Base-by-base conservation (phyloP, 2,888 invertebrate genomes). In the Acrocyrtus sp. region DNA sequence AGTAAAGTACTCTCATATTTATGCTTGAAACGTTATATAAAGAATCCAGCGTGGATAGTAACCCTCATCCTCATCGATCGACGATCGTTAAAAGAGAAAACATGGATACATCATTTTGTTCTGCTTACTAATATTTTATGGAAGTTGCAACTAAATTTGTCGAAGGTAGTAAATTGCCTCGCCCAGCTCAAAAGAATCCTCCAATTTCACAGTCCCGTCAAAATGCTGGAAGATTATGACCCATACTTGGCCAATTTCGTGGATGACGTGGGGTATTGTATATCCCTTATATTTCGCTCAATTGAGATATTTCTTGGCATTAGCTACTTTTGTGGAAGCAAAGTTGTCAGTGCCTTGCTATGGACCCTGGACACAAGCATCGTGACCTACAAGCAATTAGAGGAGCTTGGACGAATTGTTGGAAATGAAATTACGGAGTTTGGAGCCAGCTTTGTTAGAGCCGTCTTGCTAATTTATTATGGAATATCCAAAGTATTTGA, bases 291-390 rank as follows among this genome's bases (percentile, higher is more conserved):
- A 2, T 66, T 73, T 21, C 58, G 43, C 19, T 12, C 56, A 0
- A n/a, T 77, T 2, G 75, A 75, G 27, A 45, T 77, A 39, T 15
- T 67, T 5, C 19, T 77, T 22, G 75, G 77, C 0, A 17, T 75
- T 0, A 58, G 69, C 45, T 77, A 73, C 34, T 73, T 73, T 17
- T 22, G 57, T 24, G 77, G 77, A 10, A 45, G 67, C 15, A 69
- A 68, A 39, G 24, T 67, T 27, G 66, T 67, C 15, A 51, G 51
- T 29, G 58, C 54, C 1, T 6, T 34, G 0, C 0, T 56, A 4
- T 75, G 70, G 58, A 22, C 50, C 3, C 22, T 57, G 21, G 10
- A 41, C 2, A 45, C 43, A 2, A 34, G 60, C n/a, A 21, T 29
- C 19, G 45, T 19, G 24, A 47, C 47, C 6, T 54, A 48, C 47